phyloP scores from a whole-genome alignment of 2,113 vertebrate species.

The Gnathonemus longibarbis region DNA sequence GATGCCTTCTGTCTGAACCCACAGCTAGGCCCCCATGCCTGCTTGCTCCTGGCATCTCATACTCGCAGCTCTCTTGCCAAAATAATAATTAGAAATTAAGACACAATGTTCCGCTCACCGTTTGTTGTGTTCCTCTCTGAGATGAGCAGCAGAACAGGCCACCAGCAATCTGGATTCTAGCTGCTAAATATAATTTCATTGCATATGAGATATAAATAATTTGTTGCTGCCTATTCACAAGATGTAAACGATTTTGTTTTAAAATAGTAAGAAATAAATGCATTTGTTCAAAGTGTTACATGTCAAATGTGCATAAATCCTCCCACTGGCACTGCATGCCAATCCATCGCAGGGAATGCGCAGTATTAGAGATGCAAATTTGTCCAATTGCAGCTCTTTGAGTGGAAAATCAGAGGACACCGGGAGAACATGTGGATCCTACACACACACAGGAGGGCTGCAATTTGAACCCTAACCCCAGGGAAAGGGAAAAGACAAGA shows the following conservation, averaged over 20 bases:
- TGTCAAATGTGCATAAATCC: background rate
- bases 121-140: background rate
- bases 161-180: background rate
- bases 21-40: background rate
- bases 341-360: background rate
- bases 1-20: conserved; percentile 1
- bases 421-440: background rate
- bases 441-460: background rate
- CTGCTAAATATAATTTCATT: background rate
- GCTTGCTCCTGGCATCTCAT: background rate
- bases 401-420: background rate
- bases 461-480: background rate
- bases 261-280: background rate
- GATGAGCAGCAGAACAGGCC: background rate
- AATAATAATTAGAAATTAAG: conserved; percentile 23
- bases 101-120: background rate
- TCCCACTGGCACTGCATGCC: background rate
- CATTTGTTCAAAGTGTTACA: background rate
- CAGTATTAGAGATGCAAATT: background rate
- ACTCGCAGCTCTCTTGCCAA: background rate
- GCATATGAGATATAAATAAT: background rate
- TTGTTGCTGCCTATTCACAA: background rate
- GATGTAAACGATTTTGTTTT: background rate
- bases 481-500: background rate
- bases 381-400: background rate